Base-by-base conservation (phyloP, 1,140 invertebrate species). In the Plectrocnemia conspersa region DNA sequence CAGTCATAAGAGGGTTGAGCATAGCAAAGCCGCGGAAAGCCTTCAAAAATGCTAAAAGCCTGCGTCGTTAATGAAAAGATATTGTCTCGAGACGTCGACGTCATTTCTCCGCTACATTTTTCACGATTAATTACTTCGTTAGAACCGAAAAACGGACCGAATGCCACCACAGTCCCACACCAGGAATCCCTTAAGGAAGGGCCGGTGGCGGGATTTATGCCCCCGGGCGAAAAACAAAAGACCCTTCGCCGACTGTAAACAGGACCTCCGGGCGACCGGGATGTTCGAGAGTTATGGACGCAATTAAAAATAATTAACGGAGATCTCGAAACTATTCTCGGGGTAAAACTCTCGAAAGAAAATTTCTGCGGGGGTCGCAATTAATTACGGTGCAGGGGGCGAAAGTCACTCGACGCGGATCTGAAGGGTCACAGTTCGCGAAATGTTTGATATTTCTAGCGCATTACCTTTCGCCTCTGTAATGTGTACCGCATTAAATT, bases 101-200 rank as follows among this genome's bases (percentile, higher is more conserved):
- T 45, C 42, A 45, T 24, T 50, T 40, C 35, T 44, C 36, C 45
- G 50, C 54, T 56, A 56, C 58, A 60, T 60, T 60, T 60, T 60
- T 60, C 58, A 52, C 58, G 54, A 60, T 60, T 60, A 60, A 60
- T 60, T 60, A 56, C 58, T 55, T 56, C 44, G 58, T 54, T 54
- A 55, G 58, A 44, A 19, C 50, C 35, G n/a, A n/a, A 41, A 52
- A 42, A 52, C 50, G 36, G 36, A 42, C 38, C 18, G n/a, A n/a
- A n/a, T n/a, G n/a, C n/a, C n/a, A n/a, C n/a, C 47, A 13, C 47
- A 11, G 41, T 24, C 10, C 13, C 18, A 6, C 27, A 9, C n/a
- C 7, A 13, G 27, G 27, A 29, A 29, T n/a, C n/a, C n/a, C n/a
- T n/a, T n/a, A n/a, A n/a, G n/a, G n/a, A n/a, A n/a, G 35, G 25